Evolutionary conservation across 2,797 vertebrate species (phyloP), one percentile per base, ranked within the genome.

Genomic region (Poliocrania exsul): DNA sequence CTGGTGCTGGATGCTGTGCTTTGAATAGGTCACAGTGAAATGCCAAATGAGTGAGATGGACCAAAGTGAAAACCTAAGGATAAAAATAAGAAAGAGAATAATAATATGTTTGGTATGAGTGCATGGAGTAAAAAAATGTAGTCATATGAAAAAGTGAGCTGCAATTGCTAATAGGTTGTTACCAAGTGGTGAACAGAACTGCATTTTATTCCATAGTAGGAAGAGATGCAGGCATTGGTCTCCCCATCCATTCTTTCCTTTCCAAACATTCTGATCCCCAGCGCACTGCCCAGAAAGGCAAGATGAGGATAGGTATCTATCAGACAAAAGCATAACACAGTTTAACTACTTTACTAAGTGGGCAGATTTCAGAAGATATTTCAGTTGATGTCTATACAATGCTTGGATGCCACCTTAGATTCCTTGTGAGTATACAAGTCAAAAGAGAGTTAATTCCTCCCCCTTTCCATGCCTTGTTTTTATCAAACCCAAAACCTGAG

Each of bases 31-130:
- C 47, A 71, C 23, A 53, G 13, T 29, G 20, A 87, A 74, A 21
- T 46, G 16, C 23, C 28, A 57, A 54, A 51, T 33, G 2, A 11
- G 5, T 56, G 9, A 71, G 26, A 37, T 49, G 6, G 26, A 40
- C 7, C 0, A 0, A 62, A 13, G 21, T 54, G n/a, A 72, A 72
- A 38, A 62, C 25, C 5, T 61, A 11, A 46, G 9, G 13, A 42
- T 42, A 42, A 42, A 42, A 42, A 42, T 16, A 40, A 47, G 54
- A 77, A 80, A 47, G 10, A 35, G 8, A 9, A 42, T 28, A 66
- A 35, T 6, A 5, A 42, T 42, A 37, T 40, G 14, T 42, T 40
- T 75, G 2, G 3, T 8, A 8, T 16, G 14, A 3, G 6, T 14
- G 5, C 3, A 2, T 5, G 2, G 4, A 4, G 7, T 29, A 8